Base-by-base conservation (phyloP, 2,113 vertebrate genomes). In the Nothoprocta pentlandii region DNA sequence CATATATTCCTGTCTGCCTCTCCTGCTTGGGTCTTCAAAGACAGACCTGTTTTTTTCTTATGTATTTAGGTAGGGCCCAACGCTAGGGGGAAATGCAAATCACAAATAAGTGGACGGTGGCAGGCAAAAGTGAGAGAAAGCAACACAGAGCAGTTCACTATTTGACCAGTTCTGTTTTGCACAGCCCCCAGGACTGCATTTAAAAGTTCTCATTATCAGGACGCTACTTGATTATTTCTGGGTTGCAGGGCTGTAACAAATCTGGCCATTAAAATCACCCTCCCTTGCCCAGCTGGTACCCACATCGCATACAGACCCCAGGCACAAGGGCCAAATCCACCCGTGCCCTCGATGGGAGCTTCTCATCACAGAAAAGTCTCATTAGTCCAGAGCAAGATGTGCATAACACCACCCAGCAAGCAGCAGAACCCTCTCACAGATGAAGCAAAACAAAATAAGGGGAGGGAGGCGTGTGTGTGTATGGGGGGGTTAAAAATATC, bases 401-500 rank as follows among this genome's bases (percentile, higher is more conserved):
- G 75, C n/a, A 73, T 3, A 82, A 44, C 28, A 87, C 23, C 53
- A 95, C 36, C 62, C 84, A 91, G 70, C n/a, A 94, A 71, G 30
- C 54, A 82, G 23, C 17, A 92, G 71, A 88, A 68, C 61, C n/a
- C 0, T 0, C 51, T 78, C 46, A 68, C 61, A 93, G 68, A 80
- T 30, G 19, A 82, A 94, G 39, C 22, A 85, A 90, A 94, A 83
- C 36, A 89, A 80, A 69, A 71, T 9, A 2, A 5, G 13, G 8
- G 36, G 41, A 56, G 3, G 36, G 8, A 92, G 61, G 36, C 77
- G 5, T 39, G 49, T 49, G 49, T 44, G 12, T 44, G 42, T 44
- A 15, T 44, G 8, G 10, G 16, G n/a, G 21, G 54, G 59, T 94
- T 91, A 94, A 97, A 96, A 92, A 92, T 94, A 92, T 90, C 71